Base-by-base conservation (phyloP, 2,888 invertebrate genomes). In the Eutolmus rufibarbis region DNA sequence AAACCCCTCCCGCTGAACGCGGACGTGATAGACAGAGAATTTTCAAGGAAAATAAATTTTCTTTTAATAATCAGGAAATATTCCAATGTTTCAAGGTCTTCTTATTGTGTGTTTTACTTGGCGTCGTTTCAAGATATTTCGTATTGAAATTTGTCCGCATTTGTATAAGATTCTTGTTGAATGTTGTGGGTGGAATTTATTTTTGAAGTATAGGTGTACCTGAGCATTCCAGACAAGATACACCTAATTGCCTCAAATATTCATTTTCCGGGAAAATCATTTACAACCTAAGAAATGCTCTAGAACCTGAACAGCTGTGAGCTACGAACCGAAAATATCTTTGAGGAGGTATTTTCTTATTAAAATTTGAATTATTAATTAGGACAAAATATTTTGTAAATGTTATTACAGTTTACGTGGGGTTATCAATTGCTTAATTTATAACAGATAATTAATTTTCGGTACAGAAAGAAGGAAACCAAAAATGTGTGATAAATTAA, bases 1-100 rank as follows among this genome's bases (percentile, higher is more conserved):
- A 46, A 9, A 40, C 2, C 0, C 7, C n/a, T 28, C 2, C 34
- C 34, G n/a, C 77, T 23, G 5, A 78, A 78, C 43, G 43, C 43
- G 43, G n/a, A 23, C 1, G n/a, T 43, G 43, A 2, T 37, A 46
- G 37, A 19, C 19, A 8, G 78, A 37, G 78, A 37, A 40, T 78
- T 76, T 77, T 78, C 43, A 40, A 78, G 40, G 43, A 78, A 78
- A 23, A 78, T 40, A 78, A 37, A 43, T 78, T 40, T 78, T 78
- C 28, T 40, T 40, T 76, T 76, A 78, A 43, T 78, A 40, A 78
- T 78, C 79, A 79, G 79, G 79, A 82, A 82, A 57, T 34, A 82
- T 82, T 66, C 51, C 31, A 66, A 82, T 57, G 12, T 37, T 66
- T 37, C 79, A 66, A 82, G 82, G 82, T 82, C 82, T 82, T 82